These are phyloP conservation scores for Pocillopora damicornis DNA, from an alignment of 64 coral and sea anemone genomes.

Conservation along the genomic window DNA sequence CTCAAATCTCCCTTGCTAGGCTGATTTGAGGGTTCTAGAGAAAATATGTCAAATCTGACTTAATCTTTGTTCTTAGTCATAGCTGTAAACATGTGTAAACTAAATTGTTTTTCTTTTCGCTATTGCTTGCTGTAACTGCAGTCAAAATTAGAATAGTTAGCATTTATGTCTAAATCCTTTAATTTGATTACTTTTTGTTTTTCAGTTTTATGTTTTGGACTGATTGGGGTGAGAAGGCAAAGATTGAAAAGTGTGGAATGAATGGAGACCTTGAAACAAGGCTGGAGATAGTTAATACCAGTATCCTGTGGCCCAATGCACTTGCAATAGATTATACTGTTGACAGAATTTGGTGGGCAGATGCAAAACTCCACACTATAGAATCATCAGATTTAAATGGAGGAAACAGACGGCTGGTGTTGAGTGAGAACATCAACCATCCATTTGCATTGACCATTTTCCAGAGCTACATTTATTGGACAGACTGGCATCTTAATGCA, in stretches of 20 bases:
- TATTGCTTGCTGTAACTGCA: no score
- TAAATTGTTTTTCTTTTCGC: no score
- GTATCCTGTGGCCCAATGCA: constrained; percentile 85
- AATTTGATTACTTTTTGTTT: background rate
- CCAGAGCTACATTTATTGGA: constrained; percentile 66
- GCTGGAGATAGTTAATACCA: constrained; percentile 25
- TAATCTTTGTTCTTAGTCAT: no score
- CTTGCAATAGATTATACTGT: constrained; percentile 66
- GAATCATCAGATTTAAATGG: constrained; percentile 65
- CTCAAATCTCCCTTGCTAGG: no score
- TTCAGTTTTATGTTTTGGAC: constrained; percentile 88
- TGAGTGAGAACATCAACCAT: constrained; percentile 41
- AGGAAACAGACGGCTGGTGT: constrained; percentile 29
- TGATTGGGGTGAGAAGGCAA: constrained; percentile 77
- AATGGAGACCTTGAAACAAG: constrained; percentile 51
- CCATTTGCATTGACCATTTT: constrained; percentile 62
- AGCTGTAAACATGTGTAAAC: no score
- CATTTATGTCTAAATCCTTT: background rate
- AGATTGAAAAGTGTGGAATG: constrained; percentile 76
- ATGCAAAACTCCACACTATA: constrained; percentile 75
- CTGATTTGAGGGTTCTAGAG: no score
- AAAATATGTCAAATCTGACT: no score
- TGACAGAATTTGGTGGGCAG: constrained; percentile 81
- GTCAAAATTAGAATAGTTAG: no score
- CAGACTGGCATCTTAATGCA: constrained; percentile 58